Base-by-base conservation (phyloP, 2,888 invertebrate genomes). In the Alloplasta piceator region DNA sequence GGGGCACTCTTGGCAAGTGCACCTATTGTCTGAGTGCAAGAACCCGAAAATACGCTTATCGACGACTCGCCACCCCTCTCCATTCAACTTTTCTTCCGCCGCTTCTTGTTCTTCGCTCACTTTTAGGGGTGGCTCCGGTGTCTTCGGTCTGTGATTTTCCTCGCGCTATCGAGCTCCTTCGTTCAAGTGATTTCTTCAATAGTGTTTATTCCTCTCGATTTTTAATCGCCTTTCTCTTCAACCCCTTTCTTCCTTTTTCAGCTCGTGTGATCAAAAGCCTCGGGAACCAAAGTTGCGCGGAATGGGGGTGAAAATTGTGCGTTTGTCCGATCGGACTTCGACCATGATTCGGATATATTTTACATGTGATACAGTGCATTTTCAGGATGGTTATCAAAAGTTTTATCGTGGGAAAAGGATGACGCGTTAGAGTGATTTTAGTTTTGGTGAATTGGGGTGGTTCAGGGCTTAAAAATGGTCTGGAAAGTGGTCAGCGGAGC, bases 1-100 rank as follows among this genome's bases (percentile, higher is more conserved):
- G 86, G 80, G 90, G 87, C 90, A 87, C 89, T 90, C 89, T 84
- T 84, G 83, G 88, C 90, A 90, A 90, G 90, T 90, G 90, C 90
- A 90, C 86, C 88, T 85, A 90, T 90, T 90, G 90, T 90, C 83
- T 83, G 87, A 84, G 86, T 86, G 86, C 89, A 90, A 87, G 85
- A 87, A 89, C 87, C 87, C 84, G 89, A 89, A 90, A 90, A 90
- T 89, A 87, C 86, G 88, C 85, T 90, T 89, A 89, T 86, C 86
- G 85, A 78, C 77, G 63, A 43, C 48, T 68, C 60, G 71, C 71
- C 68, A 67, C 68, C 60, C 80, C 63, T 64, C 75, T 50, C 50
- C 6, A 9, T 14, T 55, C 61, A n/a, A n/a, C 4, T 6, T 74
- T 38, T 50, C 16, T 52, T 36, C 41, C 58, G 46, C 9, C 46